Conservation (phyloP, 2,113 vertebrate genomes). For the Ondatra zibethicus region DNA sequence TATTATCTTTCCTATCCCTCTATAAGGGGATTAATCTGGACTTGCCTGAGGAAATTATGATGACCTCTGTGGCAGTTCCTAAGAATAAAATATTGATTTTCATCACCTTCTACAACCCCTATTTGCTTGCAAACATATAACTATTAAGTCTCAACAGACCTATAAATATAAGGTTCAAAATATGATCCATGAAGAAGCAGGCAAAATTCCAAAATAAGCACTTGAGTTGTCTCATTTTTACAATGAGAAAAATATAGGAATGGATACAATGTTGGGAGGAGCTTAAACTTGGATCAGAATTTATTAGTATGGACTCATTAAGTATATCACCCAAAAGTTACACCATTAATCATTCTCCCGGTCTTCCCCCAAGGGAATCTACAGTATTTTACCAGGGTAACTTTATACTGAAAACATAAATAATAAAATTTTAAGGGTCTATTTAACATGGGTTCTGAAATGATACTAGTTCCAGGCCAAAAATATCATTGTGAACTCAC, state of each 20-base stretch:
- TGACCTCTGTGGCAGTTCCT: not conserved
- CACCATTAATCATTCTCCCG: not conserved
- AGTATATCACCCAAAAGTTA: not conserved
- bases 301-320: not conserved
- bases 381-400: not conserved
- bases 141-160: not conserved
- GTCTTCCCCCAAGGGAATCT: not conserved
- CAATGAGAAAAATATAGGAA: not conserved
- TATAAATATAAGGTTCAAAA: not conserved
- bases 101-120: not conserved
- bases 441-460: not conserved
- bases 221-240: not conserved
- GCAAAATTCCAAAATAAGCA: not conserved
- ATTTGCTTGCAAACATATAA: not conserved
- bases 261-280: not conserved
- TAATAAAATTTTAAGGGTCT: not conserved
- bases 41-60: not conserved
- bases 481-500: not conserved
- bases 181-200: not conserved
- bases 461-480: not conserved
- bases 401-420: not conserved
- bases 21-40: not conserved
- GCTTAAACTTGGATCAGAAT: not conserved
- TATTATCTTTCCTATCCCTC: not conserved
- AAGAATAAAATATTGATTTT: not conserved